Conservation (phyloP, 2,888 invertebrate species). For the Chloroclysta siterata region DNA sequence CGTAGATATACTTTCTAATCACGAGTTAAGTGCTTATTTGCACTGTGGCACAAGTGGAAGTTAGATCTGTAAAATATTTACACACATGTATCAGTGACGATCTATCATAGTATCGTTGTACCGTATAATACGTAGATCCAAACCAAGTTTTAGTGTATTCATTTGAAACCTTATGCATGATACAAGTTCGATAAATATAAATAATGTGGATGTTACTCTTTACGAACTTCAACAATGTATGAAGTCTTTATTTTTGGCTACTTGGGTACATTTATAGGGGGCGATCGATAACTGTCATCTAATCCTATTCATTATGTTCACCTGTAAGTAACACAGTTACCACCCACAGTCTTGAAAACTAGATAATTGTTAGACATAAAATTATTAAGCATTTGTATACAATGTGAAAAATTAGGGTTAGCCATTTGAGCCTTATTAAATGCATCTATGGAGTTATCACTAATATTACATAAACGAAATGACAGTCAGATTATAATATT, state of each 20-base stretch:
- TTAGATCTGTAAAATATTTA: slow-evolving; percentile 34
- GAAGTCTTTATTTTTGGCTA: slow-evolving; percentile 1
- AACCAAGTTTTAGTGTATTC: slow-evolving; percentile 1
- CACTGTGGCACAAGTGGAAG: slow-evolving; percentile 44
- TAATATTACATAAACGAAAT: slow-evolving; percentile 2
- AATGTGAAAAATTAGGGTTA: slow-evolving; percentile 9
- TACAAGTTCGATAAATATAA: neutral
- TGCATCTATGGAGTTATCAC: slow-evolving; percentile 10
- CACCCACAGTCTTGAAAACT: slow-evolving; percentile 20
- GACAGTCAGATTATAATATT: neutral
- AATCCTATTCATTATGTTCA: slow-evolving; percentile 3
- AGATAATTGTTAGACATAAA: neutral
- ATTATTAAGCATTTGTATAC: neutral
- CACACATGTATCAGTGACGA: slow-evolving; percentile 9
- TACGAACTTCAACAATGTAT: slow-evolving; percentile 2
- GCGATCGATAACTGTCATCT: neutral
- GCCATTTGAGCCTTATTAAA: slow-evolving; percentile 18
- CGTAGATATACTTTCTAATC: slow-evolving; percentile 32
- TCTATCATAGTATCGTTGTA: neutral
- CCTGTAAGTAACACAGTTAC: slow-evolving; percentile 9
- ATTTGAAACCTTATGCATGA: neutral
- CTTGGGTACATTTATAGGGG: neutral
- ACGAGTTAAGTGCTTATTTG: slow-evolving; percentile 37
- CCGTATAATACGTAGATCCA: slow-evolving; percentile 7
- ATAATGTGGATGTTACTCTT: slow-evolving; percentile 2